Conservation (phyloP, 2,888 invertebrate genomes). For the Phorcus lineatus region DNA sequence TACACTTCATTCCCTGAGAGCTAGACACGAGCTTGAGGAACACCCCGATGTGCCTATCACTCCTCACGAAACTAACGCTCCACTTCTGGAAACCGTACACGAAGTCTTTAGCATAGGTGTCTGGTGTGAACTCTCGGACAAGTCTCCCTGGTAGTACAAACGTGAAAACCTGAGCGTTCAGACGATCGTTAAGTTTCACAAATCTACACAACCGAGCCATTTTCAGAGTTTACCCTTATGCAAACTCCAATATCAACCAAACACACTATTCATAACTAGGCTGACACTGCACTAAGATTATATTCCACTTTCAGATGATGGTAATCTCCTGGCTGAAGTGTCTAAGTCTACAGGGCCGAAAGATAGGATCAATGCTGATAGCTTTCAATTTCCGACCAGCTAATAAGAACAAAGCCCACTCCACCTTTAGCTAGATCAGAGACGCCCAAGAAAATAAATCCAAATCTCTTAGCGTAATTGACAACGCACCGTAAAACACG, state of each 20-base stretch:
- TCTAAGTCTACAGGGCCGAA: too few relatives aligned
- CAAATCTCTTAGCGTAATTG: too few relatives aligned
- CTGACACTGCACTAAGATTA: too few relatives aligned
- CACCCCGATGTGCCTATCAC: constrained; percentile 86
- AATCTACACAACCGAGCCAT: constrained; percentile 80
- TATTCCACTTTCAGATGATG: too few relatives aligned
- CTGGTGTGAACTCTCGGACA: constrained; percentile 85
- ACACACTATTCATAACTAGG: neutral
- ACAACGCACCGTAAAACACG: too few relatives aligned
- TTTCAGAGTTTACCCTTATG: neutral
- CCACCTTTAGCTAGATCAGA: too few relatives aligned
- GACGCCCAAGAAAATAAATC: too few relatives aligned
- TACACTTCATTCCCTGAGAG: constrained; percentile 85
- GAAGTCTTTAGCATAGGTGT: constrained; percentile 88
- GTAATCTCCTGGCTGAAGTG: too few relatives aligned
- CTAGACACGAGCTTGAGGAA: constrained; percentile 87
- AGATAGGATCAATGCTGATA: too few relatives aligned
- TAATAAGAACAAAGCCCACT: too few relatives aligned
- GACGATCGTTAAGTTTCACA: constrained; percentile 87
- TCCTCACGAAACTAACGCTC: constrained; percentile 87
- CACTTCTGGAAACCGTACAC: constrained; percentile 88
- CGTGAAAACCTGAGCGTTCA: constrained; percentile 89
- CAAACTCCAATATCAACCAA: neutral
- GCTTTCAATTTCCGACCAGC: too few relatives aligned
- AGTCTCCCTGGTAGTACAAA: constrained; percentile 88